Evolutionary conservation across 2,888 invertebrate species (phyloP).

Genomic region (Drosophila antonietae): DNA sequence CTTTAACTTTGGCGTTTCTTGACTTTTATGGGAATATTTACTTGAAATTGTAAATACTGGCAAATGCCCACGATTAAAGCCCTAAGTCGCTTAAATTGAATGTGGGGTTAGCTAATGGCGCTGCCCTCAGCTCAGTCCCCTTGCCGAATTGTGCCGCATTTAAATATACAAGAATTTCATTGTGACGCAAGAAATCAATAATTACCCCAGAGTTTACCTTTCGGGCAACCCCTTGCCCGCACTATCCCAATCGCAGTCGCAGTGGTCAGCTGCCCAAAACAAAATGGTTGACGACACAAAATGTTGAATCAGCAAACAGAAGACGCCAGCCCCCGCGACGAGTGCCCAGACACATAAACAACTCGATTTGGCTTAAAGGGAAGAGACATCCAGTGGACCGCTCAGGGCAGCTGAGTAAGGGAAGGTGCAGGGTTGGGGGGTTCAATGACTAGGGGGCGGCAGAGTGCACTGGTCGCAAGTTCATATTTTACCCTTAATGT

Average conservation of each 20-base stretch:
- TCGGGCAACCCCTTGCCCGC: constrained; percentile 5
- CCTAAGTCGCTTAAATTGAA: background rate
- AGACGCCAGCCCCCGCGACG: constrained; percentile 8
- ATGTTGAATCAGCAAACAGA: constrained; percentile 48
- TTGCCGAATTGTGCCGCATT: constrained; percentile 6
- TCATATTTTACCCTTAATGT: constrained; percentile 68
- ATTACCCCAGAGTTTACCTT: constrained; percentile 51
- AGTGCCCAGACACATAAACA: constrained; percentile 72
- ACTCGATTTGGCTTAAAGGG: constrained; percentile 39
- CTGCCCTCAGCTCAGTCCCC: background rate
- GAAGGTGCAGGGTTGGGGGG: background rate
- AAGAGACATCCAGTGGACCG: constrained; percentile 30
- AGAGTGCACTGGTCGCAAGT: constrained; percentile 17
- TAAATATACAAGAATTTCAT: constrained; percentile 20
- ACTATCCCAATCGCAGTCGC: constrained; percentile 8
- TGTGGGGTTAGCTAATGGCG: constrained; percentile 8
- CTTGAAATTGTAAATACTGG: background rate
- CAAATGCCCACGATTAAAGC: background rate
- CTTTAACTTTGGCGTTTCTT: background rate
- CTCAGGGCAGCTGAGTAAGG: background rate
- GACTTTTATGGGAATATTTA: background rate
- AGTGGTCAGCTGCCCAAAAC: constrained; percentile 55
- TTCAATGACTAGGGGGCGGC: background rate
- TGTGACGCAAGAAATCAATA: constrained; percentile 52
- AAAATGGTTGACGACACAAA: constrained; percentile 55